A percentile compares a stretch with the other conserved stretches of the same genome.
Conservation (phyloP, 2,888 invertebrate genomes). For the Neocrepidodera transversa region DNA sequence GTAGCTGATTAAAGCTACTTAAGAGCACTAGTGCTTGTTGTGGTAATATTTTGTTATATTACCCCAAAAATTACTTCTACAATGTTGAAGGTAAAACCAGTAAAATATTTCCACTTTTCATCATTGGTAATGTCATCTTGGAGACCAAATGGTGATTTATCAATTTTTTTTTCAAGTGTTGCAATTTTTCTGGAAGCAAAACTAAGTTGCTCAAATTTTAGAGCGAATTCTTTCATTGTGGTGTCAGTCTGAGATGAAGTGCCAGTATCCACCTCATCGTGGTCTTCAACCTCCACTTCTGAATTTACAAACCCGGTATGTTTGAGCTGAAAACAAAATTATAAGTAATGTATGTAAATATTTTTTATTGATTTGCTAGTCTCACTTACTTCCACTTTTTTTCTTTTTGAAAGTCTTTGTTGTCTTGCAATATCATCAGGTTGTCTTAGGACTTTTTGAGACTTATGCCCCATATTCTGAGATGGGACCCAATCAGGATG, state of each 20-base stretch:
- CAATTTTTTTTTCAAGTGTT: constrained; percentile 16
- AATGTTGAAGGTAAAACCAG: constrained; percentile 25
- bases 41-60: constrained; percentile 16
- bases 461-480: neutral
- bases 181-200: constrained; percentile 26
- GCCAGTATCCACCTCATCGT: neutral
- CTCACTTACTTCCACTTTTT: neutral
- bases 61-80: constrained; percentile 19
- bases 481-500: constrained; percentile 17
- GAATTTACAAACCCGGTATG: neutral
- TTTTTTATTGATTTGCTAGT: no score
- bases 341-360: neutral
- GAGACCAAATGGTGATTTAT: constrained; percentile 24
- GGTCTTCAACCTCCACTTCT: neutral
- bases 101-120: constrained; percentile 26
- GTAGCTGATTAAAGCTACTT: constrained; percentile 22
- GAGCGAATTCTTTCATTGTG: constrained; percentile 24
- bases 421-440: neutral
- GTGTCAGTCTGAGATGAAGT: constrained; percentile 24
- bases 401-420: neutral
- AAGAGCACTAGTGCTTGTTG: constrained; percentile 3
- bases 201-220: constrained; percentile 29
- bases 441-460: neutral
- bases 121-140: constrained; percentile 12
- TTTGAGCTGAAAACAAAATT: neutral